Percentiles rank a stretch among this genome's conserved stretches.
Conservation (phyloP, 2,797 vertebrate species). For the Smutsia temminckii region DNA sequence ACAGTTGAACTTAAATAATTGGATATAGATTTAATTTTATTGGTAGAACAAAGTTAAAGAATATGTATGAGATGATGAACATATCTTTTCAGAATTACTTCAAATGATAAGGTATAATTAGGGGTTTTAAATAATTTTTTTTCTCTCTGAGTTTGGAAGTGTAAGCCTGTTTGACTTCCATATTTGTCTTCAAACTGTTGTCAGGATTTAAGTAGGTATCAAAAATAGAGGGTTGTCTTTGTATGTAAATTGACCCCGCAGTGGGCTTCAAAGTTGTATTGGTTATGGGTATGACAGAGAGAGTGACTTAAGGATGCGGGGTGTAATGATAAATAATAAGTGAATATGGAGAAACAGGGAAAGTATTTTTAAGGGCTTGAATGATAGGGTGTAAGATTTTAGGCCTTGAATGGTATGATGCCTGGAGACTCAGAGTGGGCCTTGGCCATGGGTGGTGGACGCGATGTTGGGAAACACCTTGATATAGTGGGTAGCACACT, state of each 20-base stretch:
- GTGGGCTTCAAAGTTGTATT: background rate
- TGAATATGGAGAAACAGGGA: background rate
- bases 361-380: background rate
- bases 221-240: background rate
- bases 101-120: background rate
- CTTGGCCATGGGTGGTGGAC: background rate
- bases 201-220: background rate
- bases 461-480: background rate
- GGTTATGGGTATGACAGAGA: background rate
- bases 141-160: background rate
- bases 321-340: background rate
- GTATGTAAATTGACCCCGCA: background rate
- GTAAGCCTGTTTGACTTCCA: background rate
- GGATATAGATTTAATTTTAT: background rate
- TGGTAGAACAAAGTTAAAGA: background rate
- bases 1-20: background rate
- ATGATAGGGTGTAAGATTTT: background rate
- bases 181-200: background rate
- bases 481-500: background rate
- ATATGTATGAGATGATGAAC: background rate
- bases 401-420: background rate
- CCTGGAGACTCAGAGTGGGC: background rate
- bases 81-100: conserved; percentile 4
- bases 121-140: background rate
- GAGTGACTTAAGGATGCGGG: background rate